These are phyloP conservation scores for Tapera naevia DNA, from an alignment of 2,797 vertebrate species.

Conservation along the genomic window DNA sequence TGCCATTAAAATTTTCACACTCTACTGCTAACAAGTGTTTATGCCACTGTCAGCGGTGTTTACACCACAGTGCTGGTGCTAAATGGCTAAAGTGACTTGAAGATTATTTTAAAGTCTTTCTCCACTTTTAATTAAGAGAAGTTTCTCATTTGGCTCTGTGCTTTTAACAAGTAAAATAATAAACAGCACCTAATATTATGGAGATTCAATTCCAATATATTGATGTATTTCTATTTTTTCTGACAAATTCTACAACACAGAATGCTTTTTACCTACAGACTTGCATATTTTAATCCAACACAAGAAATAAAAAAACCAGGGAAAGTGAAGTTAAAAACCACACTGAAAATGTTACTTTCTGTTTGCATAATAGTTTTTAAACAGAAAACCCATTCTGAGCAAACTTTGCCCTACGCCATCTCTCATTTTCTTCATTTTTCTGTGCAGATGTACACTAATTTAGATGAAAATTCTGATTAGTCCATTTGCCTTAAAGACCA, in stretches of 20 bases:
- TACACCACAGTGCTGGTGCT: background rate
- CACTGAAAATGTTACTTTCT: background rate
- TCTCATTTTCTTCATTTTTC: background rate
- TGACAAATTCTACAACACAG: background rate
- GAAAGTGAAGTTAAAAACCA: background rate
- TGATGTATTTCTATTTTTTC: background rate
- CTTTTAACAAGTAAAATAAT: background rate
- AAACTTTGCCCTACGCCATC: background rate
- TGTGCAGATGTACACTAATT: background rate
- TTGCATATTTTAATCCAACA: background rate
- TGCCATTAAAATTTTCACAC: background rate
- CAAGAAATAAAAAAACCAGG: background rate
- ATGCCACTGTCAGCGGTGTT: background rate
- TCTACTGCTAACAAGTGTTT: background rate
- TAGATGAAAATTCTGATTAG: background rate
- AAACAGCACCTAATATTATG: background rate
- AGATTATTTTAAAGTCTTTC: background rate
- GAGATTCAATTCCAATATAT: background rate
- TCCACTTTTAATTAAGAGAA: background rate
- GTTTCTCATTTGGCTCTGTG: background rate
- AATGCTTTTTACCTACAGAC: background rate
- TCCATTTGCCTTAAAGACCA: background rate
- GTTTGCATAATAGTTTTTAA: background rate
- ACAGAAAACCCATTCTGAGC: background rate
- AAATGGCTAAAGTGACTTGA: background rate